Percentiles rank a stretch among this genome's conserved stretches.
Evolutionary conservation across 2,888 invertebrate species (phyloP).

Genomic region (Lasioglossum malachurum): DNA sequence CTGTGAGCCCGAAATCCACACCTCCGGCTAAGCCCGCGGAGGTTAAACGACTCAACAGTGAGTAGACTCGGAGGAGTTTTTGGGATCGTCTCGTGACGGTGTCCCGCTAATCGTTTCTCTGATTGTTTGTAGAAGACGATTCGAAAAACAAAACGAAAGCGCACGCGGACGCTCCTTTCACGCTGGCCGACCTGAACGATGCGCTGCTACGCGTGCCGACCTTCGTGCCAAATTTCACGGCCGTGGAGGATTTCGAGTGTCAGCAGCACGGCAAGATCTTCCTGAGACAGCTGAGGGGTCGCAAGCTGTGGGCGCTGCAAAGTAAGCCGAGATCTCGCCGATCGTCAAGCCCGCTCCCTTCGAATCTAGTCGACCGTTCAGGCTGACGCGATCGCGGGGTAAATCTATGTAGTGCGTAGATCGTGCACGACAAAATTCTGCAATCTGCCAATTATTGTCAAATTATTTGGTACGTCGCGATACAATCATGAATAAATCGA

Average conservation of each 20-base stretch:
- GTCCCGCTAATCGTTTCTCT: not conserved
- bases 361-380: not conserved
- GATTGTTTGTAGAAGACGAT: slow-evolving; percentile 73
- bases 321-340: slow-evolving; percentile 85
- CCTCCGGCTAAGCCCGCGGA: slow-evolving; percentile 53
- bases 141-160: slow-evolving; percentile 78
- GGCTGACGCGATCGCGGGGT: not conserved
- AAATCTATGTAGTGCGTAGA: not conserved
- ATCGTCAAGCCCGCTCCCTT: not conserved
- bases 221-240: slow-evolving; percentile 89
- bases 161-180: slow-evolving; percentile 86
- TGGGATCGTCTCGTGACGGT: not conserved
- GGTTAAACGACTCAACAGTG: slow-evolving; percentile 72
- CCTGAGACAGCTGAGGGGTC: slow-evolving; percentile 88
- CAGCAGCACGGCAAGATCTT: slow-evolving; percentile 90
- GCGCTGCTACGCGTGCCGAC: slow-evolving; percentile 87
- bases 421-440: not conserved
- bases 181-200: slow-evolving; percentile 88
- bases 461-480: not conserved
- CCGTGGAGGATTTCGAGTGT: slow-evolving; percentile 88
- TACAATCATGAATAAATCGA: too few relatives aligned
- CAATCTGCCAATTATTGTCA: not conserved
- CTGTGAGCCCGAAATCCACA: slow-evolving; percentile 49
- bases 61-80: slow-evolving; percentile 60
- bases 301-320: slow-evolving; percentile 90